Evolutionary conservation across 2,888 invertebrate genomes (phyloP).

Genomic region (Melanotus villosus): DNA sequence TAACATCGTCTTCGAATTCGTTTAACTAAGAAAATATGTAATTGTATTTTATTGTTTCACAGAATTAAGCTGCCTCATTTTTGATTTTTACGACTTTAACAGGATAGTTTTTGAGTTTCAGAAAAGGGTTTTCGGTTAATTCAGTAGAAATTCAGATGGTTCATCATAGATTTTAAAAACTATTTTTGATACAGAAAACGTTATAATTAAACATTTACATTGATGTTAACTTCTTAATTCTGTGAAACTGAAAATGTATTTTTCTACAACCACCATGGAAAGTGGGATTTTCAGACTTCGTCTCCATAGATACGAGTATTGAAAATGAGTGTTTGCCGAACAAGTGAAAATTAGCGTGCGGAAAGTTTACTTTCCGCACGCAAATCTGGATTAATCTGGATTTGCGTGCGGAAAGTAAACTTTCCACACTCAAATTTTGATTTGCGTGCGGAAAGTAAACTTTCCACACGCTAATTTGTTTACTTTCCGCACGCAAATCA

Average conservation of each 20-base stretch:
- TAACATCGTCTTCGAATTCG: conserved; percentile 30
- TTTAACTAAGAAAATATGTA: conserved; percentile 6
- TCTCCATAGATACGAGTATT: too few relatives aligned
- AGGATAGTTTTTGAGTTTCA: background rate
- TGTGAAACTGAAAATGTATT: conserved; percentile 24
- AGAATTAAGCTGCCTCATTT: conserved; percentile 25
- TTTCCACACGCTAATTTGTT: too few relatives aligned
- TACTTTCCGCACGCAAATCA: too few relatives aligned
- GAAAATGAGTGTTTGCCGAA: too few relatives aligned
- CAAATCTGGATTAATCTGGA: too few relatives aligned
- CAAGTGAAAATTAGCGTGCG: too few relatives aligned
- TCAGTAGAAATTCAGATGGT: background rate
- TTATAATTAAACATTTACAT: background rate
- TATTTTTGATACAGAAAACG: conserved; percentile 28
- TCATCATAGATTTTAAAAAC: conserved; percentile 16
- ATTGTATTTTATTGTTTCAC: conserved; percentile 18
- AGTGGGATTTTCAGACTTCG: too few relatives aligned
- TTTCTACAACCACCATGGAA: too few relatives aligned
- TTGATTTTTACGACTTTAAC: background rate
- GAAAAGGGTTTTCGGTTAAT: background rate
- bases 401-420: too few relatives aligned
- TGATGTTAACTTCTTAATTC: conserved; percentile 21
- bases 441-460: too few relatives aligned
- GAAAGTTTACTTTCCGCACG: too few relatives aligned
- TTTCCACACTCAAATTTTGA: too few relatives aligned